A percentile compares a stretch with the other conserved stretches of the same genome.
Evolutionary conservation across 2,888 invertebrate genomes (phyloP).

Genomic region (Drosophila anceps): DNA sequence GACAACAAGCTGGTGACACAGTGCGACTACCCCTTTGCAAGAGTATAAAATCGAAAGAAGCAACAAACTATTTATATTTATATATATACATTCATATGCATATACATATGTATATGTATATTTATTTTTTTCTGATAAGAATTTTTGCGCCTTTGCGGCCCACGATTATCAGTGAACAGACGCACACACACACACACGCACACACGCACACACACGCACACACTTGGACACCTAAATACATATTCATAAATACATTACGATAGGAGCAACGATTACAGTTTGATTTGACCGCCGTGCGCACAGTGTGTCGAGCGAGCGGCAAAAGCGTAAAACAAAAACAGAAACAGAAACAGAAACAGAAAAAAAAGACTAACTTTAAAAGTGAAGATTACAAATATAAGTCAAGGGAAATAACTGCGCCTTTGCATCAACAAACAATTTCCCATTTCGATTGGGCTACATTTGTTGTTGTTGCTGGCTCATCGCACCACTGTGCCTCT

Average conservation of each 20-base stretch:
- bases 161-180: conserved; percentile 40
- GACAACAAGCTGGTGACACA: too few relatives aligned
- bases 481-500: conserved; percentile 25
- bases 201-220: conserved; percentile 1
- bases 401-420: neutral
- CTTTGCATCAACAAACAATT: neutral
- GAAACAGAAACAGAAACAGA: neutral
- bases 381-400: neutral
- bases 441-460: neutral
- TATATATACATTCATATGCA: too few relatives aligned
- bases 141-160: conserved; percentile 37
- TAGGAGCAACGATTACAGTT: conserved; percentile 66
- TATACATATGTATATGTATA: neutral
- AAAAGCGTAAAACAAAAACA: neutral
- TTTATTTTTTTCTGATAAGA: conserved; percentile 46
- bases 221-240: conserved; percentile 23
- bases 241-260: conserved; percentile 68
- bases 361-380: neutral
- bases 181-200: conserved; percentile 12
- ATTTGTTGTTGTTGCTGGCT: too few relatives aligned
- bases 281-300: conserved; percentile 56
- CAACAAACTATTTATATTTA: neutral
- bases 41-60: conserved; percentile 6
- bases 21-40: neutral
- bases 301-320: conserved; percentile 34